Conservation (phyloP, 1,140 invertebrate species). For the Meteorus sp. region DNA sequence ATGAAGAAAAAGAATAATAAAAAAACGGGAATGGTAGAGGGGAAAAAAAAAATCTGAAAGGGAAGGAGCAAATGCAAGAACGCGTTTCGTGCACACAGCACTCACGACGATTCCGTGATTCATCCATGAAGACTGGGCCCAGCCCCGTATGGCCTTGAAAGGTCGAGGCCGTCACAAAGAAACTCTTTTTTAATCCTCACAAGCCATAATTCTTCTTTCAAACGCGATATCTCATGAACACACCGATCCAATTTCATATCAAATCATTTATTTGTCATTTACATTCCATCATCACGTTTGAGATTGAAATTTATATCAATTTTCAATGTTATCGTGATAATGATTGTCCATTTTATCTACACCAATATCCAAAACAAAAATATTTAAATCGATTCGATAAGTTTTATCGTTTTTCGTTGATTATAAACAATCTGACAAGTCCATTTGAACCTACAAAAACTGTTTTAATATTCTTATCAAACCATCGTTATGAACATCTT, state of each 20-base stretch:
- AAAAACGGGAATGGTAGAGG: neutral
- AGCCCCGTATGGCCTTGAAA: conserved; percentile 31
- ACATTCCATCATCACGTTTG: too few species aligned
- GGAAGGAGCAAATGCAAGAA: neutral
- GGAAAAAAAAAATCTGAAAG: conserved; percentile 12
- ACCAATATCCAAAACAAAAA: too few species aligned
- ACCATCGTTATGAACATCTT: too few species aligned
- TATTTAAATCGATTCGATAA: too few species aligned
- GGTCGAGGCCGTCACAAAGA: conserved; percentile 28
- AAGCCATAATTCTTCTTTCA: conserved; percentile 7
- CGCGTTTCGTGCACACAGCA: neutral
- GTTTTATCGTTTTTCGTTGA: too few species aligned
- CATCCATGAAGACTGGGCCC: conserved; percentile 21
- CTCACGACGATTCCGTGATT: conserved; percentile 21
- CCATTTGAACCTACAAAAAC: too few species aligned
- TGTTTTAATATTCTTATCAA: too few species aligned
- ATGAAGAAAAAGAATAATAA: conserved; percentile 16
- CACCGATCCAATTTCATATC: neutral
- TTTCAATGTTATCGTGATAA: too few species aligned
- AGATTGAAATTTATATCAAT: neutral
- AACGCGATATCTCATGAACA: conserved; percentile 10
- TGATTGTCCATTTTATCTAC: too few species aligned
- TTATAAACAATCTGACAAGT: too few species aligned
- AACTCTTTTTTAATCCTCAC: conserved; percentile 13
- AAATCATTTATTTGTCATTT: conserved; percentile 1